These are phyloP conservation scores for Marcusenius ussheri DNA, from an alignment of 2,113 vertebrate species.

Conservation along the genomic window DNA sequence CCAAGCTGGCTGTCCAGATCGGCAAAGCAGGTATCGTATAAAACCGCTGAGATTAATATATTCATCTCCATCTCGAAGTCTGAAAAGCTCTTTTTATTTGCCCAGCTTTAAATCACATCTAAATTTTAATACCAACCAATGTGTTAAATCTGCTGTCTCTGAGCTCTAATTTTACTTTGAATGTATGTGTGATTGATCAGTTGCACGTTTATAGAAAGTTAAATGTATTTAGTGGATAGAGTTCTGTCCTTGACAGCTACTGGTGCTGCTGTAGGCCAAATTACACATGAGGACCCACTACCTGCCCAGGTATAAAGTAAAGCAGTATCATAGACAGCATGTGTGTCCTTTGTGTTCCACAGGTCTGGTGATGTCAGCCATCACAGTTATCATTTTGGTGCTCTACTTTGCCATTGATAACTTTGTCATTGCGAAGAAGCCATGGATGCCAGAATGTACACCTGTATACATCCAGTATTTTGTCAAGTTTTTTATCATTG, in stretches of 20 bases:
- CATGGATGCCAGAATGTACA: conserved; percentile 72
- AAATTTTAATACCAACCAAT: neutral
- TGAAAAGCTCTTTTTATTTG: neutral
- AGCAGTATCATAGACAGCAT: neutral
- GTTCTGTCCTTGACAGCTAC: neutral
- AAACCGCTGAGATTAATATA: no score
- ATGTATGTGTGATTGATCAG: neutral
- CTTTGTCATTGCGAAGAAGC: conserved; percentile 70
- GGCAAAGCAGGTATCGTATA: conserved; percentile 68
- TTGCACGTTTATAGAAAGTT: neutral
- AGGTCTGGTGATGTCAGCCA: conserved; percentile 80
- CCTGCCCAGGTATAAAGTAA: neutral
- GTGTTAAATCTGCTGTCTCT: neutral
- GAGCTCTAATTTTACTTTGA: neutral
- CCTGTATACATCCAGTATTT: conserved; percentile 77
- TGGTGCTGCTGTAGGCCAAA: neutral
- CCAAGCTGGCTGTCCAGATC: conserved; percentile 76
- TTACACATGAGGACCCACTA: neutral
- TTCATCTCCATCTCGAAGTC: neutral
- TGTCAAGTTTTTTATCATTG: conserved; percentile 80
- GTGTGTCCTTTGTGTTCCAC: neutral
- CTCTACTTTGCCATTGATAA: conserved; percentile 76
- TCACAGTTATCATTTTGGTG: conserved; percentile 77
- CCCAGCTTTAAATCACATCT: neutral
- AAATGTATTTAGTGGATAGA: neutral